phyloP scores from a whole-genome alignment of 2,797 vertebrate species.

The Octomys mimax region DNA sequence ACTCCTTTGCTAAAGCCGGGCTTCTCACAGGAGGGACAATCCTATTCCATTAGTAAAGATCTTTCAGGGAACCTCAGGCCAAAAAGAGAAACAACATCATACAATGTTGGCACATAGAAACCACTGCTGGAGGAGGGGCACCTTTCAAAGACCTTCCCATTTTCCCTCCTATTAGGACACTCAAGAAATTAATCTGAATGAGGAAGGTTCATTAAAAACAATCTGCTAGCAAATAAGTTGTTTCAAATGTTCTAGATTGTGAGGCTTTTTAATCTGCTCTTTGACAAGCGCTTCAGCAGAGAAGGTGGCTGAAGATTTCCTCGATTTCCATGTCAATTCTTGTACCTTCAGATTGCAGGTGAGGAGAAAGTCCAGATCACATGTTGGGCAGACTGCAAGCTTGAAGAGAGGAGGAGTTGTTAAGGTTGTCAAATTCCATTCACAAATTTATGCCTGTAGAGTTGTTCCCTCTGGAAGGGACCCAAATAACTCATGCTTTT shows the following conservation, averaged over 20 bases:
- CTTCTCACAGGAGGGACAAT: constrained; percentile 86
- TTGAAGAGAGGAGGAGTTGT: constrained; percentile 82
- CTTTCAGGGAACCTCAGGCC: constrained; percentile 84
- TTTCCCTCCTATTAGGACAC: constrained; percentile 52
- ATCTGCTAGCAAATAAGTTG: constrained; percentile 70
- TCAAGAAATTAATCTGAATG: constrained; percentile 43
- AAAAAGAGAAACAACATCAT: constrained; percentile 65
- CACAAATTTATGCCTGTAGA: constrained; percentile 88
- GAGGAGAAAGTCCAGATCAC: constrained; percentile 47
- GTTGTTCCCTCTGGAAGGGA: constrained; percentile 86
- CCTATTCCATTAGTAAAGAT: constrained; percentile 90
- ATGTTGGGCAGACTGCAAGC: constrained; percentile 62
- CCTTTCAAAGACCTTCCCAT: constrained; percentile 57
- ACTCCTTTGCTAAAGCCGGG: constrained; percentile 87
- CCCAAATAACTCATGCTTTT: constrained; percentile 89
- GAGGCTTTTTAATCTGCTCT: constrained; percentile 62
- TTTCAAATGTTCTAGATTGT: constrained; percentile 41
- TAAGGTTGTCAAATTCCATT: constrained; percentile 88
- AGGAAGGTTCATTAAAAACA: constrained; percentile 71
- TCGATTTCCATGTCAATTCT: constrained; percentile 58
- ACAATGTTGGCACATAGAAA: constrained; percentile 51
- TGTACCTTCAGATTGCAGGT: constrained; percentile 53
- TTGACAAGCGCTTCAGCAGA: constrained; percentile 30
- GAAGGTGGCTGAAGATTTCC: constrained; percentile 46
- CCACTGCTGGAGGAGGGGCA: background rate